These are phyloP conservation scores for Nibea coibor DNA, from an alignment of 2,113 vertebrate species.

Conservation along the genomic window DNA sequence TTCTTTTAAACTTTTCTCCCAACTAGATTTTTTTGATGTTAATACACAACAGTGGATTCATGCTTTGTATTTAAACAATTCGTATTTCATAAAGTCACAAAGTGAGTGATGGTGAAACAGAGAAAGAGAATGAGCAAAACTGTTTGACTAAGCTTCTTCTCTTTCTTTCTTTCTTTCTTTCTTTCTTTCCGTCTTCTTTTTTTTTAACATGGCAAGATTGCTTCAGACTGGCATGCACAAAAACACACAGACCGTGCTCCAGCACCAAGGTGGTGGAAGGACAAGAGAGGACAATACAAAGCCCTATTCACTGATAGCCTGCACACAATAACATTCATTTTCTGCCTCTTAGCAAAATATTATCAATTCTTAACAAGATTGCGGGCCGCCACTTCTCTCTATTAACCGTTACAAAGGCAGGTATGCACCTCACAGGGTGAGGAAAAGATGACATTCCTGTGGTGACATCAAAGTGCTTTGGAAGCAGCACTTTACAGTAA, in stretches of 20 bases:
- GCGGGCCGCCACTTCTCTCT: constrained; percentile 61
- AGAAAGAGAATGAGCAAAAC: constrained; percentile 42
- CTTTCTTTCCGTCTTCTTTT: not conserved
- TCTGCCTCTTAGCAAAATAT: constrained; percentile 68
- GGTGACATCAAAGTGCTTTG: constrained; percentile 53
- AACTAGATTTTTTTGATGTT: constrained; percentile 10
- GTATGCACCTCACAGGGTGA: constrained; percentile 37
- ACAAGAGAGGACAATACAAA: constrained; percentile 53
- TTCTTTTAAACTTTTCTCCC: not conserved
- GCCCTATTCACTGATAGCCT: constrained; percentile 61
- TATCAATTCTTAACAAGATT: constrained; percentile 68
- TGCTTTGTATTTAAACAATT: not conserved
- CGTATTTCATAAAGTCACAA: constrained; percentile 26
- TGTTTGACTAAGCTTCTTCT: constrained; percentile 26
- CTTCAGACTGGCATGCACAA: constrained; percentile 24
- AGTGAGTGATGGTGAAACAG: constrained; percentile 28
- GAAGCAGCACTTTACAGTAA: constrained; percentile 61
- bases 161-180: not conserved
- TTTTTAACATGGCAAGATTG: constrained; percentile 27
- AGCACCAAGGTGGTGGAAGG: constrained; percentile 36
- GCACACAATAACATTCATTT: constrained; percentile 67
- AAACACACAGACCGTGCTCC: constrained; percentile 41
- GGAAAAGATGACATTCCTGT: constrained; percentile 67
- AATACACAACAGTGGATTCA: not conserved
- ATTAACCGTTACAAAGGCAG: constrained; percentile 61